These are phyloP conservation scores for Chouioia cunea DNA, from an alignment of 2,888 invertebrate species.

Conservation along the genomic window DNA sequence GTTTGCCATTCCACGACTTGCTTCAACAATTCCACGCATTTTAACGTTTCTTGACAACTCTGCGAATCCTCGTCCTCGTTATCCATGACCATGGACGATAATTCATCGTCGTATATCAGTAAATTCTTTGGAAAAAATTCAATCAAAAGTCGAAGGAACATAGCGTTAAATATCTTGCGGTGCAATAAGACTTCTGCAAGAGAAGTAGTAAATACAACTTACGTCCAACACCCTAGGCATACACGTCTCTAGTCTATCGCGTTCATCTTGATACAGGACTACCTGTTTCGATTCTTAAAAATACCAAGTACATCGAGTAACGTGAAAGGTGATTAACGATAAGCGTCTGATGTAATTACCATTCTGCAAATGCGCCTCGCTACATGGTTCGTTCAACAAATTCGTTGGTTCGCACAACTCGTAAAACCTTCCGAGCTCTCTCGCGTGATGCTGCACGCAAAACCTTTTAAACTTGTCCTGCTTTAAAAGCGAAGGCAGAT, in stretches of 20 bases:
- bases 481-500: conserved; percentile 25
- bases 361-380: no score
- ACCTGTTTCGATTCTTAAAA: background rate
- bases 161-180: no score
- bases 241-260: no score
- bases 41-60: background rate
- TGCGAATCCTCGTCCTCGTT: conserved; percentile 5
- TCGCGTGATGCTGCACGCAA: background rate
- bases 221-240: conserved; percentile 17
- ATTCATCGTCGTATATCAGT: conserved; percentile 16
- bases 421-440: conserved; percentile 10
- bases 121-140: conserved; percentile 6
- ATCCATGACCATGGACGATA: conserved; percentile 21
- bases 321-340: no score
- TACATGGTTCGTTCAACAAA: no score
- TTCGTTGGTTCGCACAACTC: conserved; percentile 4
- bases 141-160: no score
- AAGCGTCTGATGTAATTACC: no score
- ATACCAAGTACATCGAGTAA: background rate
- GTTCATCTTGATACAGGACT: no score
- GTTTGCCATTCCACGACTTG: conserved; percentile 28
- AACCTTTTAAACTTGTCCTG: conserved; percentile 7
- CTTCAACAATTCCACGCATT: conserved; percentile 17
- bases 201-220: background rate
- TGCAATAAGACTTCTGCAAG: background rate